These are phyloP conservation scores for Drosophila meridionalis DNA, from an alignment of 2,888 invertebrate genomes.

Conservation along the genomic window DNA sequence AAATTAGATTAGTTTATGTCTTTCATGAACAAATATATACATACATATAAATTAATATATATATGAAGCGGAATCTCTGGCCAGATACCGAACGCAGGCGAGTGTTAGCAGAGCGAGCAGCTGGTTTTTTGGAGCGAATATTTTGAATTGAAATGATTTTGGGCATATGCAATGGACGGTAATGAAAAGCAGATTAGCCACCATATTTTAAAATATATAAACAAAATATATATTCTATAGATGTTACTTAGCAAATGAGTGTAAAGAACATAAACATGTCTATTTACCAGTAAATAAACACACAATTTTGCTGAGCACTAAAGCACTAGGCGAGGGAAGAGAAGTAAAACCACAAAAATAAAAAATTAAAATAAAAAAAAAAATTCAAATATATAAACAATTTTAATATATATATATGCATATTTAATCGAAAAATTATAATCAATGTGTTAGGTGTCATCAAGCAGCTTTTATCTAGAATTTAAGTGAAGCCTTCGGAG, in stretches of 20 bases:
- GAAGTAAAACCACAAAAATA: slow-evolving; percentile 4
- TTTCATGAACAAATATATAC: slow-evolving; percentile 11
- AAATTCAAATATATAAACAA: slow-evolving; percentile 15
- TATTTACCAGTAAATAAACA: slow-evolving; percentile 20
- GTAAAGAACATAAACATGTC: slow-evolving; percentile 23
- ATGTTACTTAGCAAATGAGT: slow-evolving; percentile 44
- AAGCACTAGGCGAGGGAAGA: slow-evolving; percentile 32
- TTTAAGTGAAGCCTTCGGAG: slow-evolving; percentile 39
- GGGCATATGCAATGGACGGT: slow-evolving; percentile 1
- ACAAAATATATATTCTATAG: slow-evolving; percentile 15
- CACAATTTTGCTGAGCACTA: slow-evolving; percentile 68
- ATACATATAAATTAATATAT: not conserved
- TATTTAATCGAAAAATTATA: slow-evolving; percentile 28
- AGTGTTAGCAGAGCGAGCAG: slow-evolving; percentile 16
- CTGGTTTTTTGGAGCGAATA: slow-evolving; percentile 49
- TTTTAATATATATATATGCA: slow-evolving; percentile 25
- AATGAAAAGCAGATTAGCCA: slow-evolving; percentile 36
- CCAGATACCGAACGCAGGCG: not conserved
- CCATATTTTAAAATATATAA: slow-evolving; percentile 21
- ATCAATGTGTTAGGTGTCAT: slow-evolving; percentile 56
- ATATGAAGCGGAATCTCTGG: not conserved
- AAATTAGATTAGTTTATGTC: slow-evolving; percentile 32
- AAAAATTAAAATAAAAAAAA: not conserved
- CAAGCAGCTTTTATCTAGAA: slow-evolving; percentile 37
- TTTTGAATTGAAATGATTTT: slow-evolving; percentile 3